A percentile compares a stretch with the other conserved stretches of the same genome.
Evolutionary conservation across 2,888 invertebrate genomes (phyloP).

Genomic region (Steinernema carpocapsae): DNA sequence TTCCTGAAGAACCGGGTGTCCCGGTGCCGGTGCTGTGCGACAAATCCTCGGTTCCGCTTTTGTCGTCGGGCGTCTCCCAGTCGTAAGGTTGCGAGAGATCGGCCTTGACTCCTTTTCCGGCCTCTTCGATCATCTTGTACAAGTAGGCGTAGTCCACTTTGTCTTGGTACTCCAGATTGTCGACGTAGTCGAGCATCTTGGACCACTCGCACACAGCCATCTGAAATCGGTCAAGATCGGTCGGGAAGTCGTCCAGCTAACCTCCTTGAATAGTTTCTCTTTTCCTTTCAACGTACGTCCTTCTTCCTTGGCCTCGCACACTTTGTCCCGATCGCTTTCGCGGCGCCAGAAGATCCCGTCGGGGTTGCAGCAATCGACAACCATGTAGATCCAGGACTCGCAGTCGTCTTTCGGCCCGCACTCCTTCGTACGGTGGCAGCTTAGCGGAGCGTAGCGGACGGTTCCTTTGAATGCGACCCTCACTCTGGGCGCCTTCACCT

Average conservation of each 20-base stretch:
- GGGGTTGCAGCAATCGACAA: conserved; percentile 43
- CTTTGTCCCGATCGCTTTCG: not conserved
- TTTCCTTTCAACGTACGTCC: not conserved
- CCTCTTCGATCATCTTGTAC: not conserved
- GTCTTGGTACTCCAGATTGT: not conserved
- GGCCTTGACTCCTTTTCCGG: not conserved
- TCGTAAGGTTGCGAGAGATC: not conserved
- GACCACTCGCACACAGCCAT: not conserved
- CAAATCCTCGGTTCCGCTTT: not conserved
- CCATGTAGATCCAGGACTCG: conserved; percentile 58
- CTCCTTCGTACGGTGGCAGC: conserved; percentile 49
- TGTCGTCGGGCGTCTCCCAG: not conserved
- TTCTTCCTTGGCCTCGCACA: not conserved
- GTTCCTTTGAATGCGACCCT: conserved; percentile 72
- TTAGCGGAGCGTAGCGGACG: conserved; percentile 52
- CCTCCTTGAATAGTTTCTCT: not conserved
- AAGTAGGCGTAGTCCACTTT: not conserved
- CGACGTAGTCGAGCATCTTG: not conserved
- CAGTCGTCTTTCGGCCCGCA: conserved; percentile 55
- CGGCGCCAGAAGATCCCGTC: not conserved
- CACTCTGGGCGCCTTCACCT: conserved; percentile 71
- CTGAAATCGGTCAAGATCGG: not conserved
- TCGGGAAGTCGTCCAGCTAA: not conserved
- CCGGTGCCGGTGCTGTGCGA: not conserved
- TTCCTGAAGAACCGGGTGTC: too few species aligned